Evolutionary conservation across 1,140 invertebrate species (phyloP).

Genomic region (Camponotus floridanus): DNA sequence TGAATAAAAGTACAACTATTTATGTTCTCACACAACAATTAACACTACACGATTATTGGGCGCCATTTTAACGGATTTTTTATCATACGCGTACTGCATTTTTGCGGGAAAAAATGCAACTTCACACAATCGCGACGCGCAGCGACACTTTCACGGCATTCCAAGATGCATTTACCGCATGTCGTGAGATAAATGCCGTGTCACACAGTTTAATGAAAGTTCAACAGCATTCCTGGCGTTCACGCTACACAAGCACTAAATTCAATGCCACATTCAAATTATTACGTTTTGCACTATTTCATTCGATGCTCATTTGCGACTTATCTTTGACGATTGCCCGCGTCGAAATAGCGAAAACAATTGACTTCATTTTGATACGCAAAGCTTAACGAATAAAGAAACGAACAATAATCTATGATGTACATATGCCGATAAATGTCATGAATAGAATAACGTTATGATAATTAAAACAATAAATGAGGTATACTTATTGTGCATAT

Average conservation of each 20-base stretch:
- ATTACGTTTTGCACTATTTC: neutral
- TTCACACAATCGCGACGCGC: neutral
- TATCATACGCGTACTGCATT: neutral
- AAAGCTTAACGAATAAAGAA: no score
- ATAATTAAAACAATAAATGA: neutral
- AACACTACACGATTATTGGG: neutral
- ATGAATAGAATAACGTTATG: neutral
- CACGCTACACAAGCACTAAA: no score
- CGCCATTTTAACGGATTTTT: neutral
- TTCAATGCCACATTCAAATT: no score
- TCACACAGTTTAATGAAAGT: no score
- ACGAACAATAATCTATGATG: neutral
- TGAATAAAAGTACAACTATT: neutral
- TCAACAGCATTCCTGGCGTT: no score
- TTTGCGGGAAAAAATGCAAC: neutral
- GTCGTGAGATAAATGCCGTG: no score
- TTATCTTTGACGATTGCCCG: neutral
- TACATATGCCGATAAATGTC: neutral
- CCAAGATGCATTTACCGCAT: no score
- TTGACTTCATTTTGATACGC: no score
- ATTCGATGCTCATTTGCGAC: neutral
- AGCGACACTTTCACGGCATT: neutral
- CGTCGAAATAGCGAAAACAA: neutral
- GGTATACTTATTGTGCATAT: neutral
- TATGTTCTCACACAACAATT: neutral